Percentiles rank a stretch among this genome's conserved stretches.
Evolutionary conservation across 2,888 invertebrate species (phyloP).

Genomic region (Andricus curvator): DNA sequence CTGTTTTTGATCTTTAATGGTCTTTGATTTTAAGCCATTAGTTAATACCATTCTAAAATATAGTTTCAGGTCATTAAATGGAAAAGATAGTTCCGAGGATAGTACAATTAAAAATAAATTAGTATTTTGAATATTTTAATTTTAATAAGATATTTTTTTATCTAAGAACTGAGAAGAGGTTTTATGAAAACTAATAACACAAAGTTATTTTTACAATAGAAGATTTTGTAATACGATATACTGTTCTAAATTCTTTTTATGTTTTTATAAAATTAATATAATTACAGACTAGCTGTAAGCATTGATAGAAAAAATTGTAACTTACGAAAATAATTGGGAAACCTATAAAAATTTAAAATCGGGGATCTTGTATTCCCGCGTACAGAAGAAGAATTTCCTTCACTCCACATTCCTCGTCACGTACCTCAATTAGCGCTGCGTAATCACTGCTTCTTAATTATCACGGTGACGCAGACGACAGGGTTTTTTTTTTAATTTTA

Average conservation of each 20-base stretch:
- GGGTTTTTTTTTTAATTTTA: slow-evolving; percentile 19
- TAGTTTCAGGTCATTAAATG: background rate
- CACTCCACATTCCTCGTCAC: slow-evolving; percentile 30
- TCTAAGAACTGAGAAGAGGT: background rate
- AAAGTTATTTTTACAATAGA: background rate
- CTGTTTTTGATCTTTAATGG: background rate
- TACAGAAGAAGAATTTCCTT: slow-evolving; percentile 32
- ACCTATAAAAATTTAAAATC: slow-evolving; percentile 3
- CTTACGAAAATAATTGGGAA: slow-evolving; percentile 17
- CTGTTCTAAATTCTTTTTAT: background rate
- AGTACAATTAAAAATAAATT: background rate
- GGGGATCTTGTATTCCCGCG: slow-evolving; percentile 14
- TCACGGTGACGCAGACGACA: slow-evolving; percentile 25
- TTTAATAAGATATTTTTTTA: background rate
- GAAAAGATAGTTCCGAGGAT: background rate
- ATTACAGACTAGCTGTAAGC: background rate
- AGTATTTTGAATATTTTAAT: background rate
- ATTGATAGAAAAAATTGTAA: background rate
- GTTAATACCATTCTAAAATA: background rate
- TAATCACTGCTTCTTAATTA: slow-evolving; percentile 40
- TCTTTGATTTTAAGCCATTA: background rate
- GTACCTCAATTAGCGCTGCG: slow-evolving; percentile 35
- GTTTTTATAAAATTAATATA: background rate
- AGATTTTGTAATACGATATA: background rate
- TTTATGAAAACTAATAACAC: background rate